Conservation (phyloP, 2,797 vertebrate species). For the Margarornis squamiger region DNA sequence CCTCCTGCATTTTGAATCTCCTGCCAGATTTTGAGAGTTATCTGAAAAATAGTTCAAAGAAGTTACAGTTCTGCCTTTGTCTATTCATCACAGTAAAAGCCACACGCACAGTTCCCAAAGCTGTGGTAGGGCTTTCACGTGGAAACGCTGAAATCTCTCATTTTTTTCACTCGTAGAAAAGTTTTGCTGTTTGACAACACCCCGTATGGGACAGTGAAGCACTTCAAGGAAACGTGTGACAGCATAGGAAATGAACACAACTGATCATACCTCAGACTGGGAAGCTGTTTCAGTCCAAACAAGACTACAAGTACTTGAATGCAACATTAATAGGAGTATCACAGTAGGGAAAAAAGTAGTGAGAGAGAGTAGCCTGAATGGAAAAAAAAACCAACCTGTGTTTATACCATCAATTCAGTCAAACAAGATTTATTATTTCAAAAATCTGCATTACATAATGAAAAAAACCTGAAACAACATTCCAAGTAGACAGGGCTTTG, state of each 20-base stretch:
- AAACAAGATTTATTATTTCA: background rate
- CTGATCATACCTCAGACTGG: constrained; percentile 7
- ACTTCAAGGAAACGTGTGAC: constrained; percentile 15
- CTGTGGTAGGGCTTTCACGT: constrained; percentile 5
- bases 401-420: background rate
- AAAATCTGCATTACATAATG: background rate
- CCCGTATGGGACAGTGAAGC: background rate
- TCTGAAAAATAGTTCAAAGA: constrained; percentile 31
- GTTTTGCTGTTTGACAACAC: constrained; percentile 37
- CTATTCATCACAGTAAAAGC: background rate
- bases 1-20: constrained; percentile 14
- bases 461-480: background rate
- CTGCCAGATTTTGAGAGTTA: constrained; percentile 9
- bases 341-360: background rate
- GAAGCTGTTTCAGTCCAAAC: constrained; percentile 5
- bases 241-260: constrained; percentile 6
- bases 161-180: background rate
- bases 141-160: background rate
- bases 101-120: background rate
- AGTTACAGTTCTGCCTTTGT: constrained; percentile 12
- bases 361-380: background rate
- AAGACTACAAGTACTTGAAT: constrained; percentile 3
- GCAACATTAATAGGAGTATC: constrained; percentile 1
- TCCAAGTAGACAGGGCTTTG: background rate
- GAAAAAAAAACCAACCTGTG: background rate